Evolutionary conservation across 1,140 invertebrate genomes (phyloP), one percentile per base, ranked within the genome.

Genomic region (Procambarus clarkii): DNA sequence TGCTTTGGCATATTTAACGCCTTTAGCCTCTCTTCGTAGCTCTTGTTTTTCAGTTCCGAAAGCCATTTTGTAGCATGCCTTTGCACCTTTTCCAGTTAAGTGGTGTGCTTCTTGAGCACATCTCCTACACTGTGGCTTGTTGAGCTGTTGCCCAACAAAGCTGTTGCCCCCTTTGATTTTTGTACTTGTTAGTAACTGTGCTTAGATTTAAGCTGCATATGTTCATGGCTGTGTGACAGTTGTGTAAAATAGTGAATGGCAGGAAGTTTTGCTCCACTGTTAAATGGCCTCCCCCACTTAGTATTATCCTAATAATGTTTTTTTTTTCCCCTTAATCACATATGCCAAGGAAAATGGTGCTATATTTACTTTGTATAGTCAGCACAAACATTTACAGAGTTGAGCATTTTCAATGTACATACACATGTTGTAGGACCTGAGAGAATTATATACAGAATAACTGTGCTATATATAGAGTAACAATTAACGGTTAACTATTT

Each of bases 301-400:
- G 21, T 79, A n/a, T 79, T 48, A 54, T 9, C 50, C 50, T 58
- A 81, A n/a, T 7, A 21, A 24, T 18, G 1, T 54, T 54, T 18
- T 54, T 48, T 24, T 81, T 45, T 81, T 81, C 79, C 48, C 79
- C 34, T 34, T 54, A 58, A 54, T 58, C 48, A 81, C 79, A 81
- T n/a, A 81, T 54, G 46, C 48, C 79, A 81, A 81, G 79, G 48
- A 81, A 81, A 81, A 45, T 81, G 79, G 79, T 81, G 79, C 79
- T 81, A 81, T 81, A 81, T 81, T 81, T 81, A 81, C 54, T 81
- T 81, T 50, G 45, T 79, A 58, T 54, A 81, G 79, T 58, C 34
- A 81, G 79, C 79, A 81, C 79, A 81, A 81, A 81, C 18, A 48
- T 81, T 81, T 34, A 81, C 21, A 81, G 79, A 81, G 21, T 24